Evolutionary conservation across 2,113 vertebrate genomes (phyloP).

Genomic region (Seriola aureovittata): DNA sequence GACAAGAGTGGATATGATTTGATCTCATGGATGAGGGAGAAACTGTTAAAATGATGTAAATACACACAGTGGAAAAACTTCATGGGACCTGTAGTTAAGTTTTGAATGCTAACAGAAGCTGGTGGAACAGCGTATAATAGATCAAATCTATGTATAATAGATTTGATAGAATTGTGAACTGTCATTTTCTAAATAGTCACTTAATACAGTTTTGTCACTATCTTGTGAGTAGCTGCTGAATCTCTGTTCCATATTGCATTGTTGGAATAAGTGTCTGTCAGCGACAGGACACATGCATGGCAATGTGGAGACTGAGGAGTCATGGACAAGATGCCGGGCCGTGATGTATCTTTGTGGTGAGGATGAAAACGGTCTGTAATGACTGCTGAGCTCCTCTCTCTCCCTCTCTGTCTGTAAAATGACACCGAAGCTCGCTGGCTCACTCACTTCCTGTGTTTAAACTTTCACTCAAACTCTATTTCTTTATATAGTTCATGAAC

Average conservation of each 20-base stretch:
- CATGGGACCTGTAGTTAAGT: too few relatives aligned
- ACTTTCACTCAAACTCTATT: conserved; percentile 37
- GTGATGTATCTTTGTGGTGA: conserved; percentile 63
- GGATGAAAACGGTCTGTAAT: conserved; percentile 69
- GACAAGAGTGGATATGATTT: too few relatives aligned
- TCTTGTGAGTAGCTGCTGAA: neutral
- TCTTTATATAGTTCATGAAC: neutral
- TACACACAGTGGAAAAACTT: too few relatives aligned
- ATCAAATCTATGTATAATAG: too few relatives aligned
- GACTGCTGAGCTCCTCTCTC: conserved; percentile 48
- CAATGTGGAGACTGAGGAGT: conserved; percentile 46
- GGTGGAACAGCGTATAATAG: too few relatives aligned
- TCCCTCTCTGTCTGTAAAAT: conserved; percentile 56
- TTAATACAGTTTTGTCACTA: neutral
- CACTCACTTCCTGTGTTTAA: conserved; percentile 50
- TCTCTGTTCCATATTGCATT: conserved; percentile 8
- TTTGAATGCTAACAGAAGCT: neutral
- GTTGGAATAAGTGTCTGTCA: conserved; percentile 35
- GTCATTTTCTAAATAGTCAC: too few relatives aligned
- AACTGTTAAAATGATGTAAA: too few relatives aligned
- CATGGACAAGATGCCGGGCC: conserved; percentile 37
- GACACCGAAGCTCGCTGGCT: conserved; percentile 62
- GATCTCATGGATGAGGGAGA: too few relatives aligned
- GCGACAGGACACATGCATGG: conserved; percentile 22
- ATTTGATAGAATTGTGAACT: too few relatives aligned